Evolutionary conservation across 2,113 vertebrate species (phyloP), one percentile per base, ranked within the genome.

Genomic region (Microtus ochrogaster): DNA sequence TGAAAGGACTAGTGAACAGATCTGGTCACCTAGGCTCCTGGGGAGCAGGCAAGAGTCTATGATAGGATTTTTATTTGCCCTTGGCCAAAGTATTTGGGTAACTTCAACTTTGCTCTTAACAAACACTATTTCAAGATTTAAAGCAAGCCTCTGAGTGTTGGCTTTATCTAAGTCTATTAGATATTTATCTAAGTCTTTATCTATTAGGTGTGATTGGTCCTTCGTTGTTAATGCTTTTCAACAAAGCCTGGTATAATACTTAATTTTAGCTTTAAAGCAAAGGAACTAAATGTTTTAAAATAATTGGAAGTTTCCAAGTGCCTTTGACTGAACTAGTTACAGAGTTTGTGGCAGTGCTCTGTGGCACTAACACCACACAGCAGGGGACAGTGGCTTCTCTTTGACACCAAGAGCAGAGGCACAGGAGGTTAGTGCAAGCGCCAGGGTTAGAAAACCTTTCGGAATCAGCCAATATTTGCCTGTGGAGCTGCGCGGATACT

Each of bases 221-320:
- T 96, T 94, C 55, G 78, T 86, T 96, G 63, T 91, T 94, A 24
- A 65, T 0, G 2, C 92, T 96, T 95, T 90, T n/a, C 83, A 52
- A 0, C 82, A 41, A 94, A 95, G 68, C 70, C 36, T 93, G 47
- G 44, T 88, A 73, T 81, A 87, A 73, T 92, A 90, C 26, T 97
- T 97, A 95, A 78, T 78, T 97, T 94, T 92, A 90, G 13, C 78
- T 94, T 96, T 96, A 89, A 95, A 72, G 39, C 21, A 52, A 87
- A 81, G 55, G 73, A 87, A 49, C 22, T 68, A 70, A 94, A 72
- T 94, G n/a, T 87, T 97, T 89, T 66, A 76, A 94, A 95, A 85
- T 93, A 77, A 89, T 86, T 78, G 22, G 58, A 72, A 68, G 47
- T 88, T 97, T 92, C 94, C 83, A 16, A 79, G 30, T 88, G 82